These are phyloP conservation scores for Myotis planiceps DNA, from an alignment of 2,797 vertebrate species.

Conservation along the genomic window DNA sequence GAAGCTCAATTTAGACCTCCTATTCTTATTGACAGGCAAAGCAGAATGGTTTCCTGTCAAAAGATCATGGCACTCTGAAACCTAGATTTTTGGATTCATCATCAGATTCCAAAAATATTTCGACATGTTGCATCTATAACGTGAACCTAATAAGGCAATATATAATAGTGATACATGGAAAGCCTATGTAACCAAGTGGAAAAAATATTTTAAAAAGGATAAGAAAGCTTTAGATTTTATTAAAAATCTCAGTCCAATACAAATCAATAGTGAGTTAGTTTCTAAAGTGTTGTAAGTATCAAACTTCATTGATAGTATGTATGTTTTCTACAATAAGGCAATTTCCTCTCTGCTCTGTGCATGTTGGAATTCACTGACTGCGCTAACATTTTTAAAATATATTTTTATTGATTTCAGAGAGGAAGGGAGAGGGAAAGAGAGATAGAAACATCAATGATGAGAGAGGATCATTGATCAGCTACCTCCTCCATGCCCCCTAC, in stretches of 20 bases:
- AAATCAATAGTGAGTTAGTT: background rate
- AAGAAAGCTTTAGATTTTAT: background rate
- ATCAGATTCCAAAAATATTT: conserved; percentile 6
- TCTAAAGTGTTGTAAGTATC: background rate
- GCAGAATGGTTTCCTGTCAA: background rate
- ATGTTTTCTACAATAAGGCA: background rate
- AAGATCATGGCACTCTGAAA: background rate
- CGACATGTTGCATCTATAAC: background rate
- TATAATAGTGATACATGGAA: background rate
- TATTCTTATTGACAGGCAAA: background rate
- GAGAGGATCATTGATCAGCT: no score
- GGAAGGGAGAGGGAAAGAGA: no score
- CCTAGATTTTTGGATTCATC: background rate
- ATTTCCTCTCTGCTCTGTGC: background rate
- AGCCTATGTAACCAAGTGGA: background rate
- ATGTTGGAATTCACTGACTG: background rate
- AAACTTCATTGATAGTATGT: background rate
- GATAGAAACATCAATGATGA: no score
- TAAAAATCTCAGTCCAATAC: background rate
- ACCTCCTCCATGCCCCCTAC: no score
- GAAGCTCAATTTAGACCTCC: background rate
- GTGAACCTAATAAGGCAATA: background rate
- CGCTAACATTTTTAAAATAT: no score
- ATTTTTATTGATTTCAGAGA: no score
- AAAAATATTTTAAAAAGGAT: background rate